Evolutionary conservation across 2,113 vertebrate genomes (phyloP).

Genomic region (Lophius piscatorius): DNA sequence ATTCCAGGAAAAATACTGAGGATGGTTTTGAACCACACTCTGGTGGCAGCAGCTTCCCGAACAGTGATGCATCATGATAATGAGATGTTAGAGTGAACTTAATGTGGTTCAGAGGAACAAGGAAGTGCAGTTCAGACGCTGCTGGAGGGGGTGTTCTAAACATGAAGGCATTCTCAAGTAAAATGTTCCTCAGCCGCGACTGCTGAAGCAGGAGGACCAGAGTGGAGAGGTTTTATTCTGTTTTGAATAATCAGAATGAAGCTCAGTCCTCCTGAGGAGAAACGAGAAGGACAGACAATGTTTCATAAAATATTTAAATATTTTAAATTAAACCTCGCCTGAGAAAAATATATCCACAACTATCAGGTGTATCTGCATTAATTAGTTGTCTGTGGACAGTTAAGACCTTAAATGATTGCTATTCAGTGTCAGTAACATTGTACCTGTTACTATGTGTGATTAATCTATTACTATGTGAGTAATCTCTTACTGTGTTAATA

Average conservation of each 20-base stretch:
- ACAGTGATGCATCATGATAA: not conserved
- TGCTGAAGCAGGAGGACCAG: conserved; percentile 33
- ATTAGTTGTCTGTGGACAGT: no score
- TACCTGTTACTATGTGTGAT: no score
- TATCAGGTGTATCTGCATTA: no score
- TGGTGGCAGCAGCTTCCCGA: conserved; percentile 15
- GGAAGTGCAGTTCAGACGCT: conserved; percentile 22
- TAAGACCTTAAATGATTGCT: no score
- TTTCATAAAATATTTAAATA: conserved; percentile 34
- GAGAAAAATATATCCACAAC: no score
- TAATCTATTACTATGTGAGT: no score
- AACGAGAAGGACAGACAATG: conserved; percentile 10
- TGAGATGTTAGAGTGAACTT: conserved; percentile 11
- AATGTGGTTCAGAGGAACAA: conserved; percentile 13
- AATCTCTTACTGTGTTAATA: no score
- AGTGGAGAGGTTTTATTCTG: not conserved
- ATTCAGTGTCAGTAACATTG: no score
- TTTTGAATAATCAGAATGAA: no score
- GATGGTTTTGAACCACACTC: conserved; percentile 20
- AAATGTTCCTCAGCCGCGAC: conserved; percentile 28
- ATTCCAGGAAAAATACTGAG: conserved; percentile 51
- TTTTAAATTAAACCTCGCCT: no score
- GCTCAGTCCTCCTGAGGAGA: no score
- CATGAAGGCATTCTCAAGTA: conserved; percentile 27
- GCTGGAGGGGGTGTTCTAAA: conserved; percentile 49